phyloP scores from a whole-genome alignment of 2,888 invertebrate genomes.

The Drosophila koepferae region DNA sequence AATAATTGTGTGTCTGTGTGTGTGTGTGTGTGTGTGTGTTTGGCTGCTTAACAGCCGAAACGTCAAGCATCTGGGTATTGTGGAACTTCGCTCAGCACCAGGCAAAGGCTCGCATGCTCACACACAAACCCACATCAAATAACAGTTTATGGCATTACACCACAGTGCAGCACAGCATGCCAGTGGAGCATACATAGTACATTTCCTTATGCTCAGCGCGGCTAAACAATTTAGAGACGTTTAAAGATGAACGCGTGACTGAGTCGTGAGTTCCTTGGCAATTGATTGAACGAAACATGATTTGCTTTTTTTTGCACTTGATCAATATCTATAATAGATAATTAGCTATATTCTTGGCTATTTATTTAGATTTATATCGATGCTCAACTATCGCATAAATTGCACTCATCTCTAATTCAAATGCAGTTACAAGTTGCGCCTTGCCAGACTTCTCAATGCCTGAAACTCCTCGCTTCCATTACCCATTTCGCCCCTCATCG shows the following conservation, averaged over 20 bases:
- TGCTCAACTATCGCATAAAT: background rate
- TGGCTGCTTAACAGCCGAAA: slow-evolving; percentile 19
- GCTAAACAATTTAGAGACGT: slow-evolving; percentile 33
- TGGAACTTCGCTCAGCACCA: slow-evolving; percentile 26
- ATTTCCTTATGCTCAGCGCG: slow-evolving; percentile 51
- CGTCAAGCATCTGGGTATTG: slow-evolving; percentile 47
- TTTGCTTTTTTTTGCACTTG: background rate
- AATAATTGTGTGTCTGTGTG: slow-evolving; percentile 6
- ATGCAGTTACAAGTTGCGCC: slow-evolving; percentile 43
- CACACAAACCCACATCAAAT: slow-evolving; percentile 73
- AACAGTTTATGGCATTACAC: slow-evolving; percentile 72
- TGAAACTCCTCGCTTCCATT: slow-evolving; percentile 31
- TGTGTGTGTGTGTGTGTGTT: background rate
- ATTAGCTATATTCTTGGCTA: background rate
- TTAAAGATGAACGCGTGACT: slow-evolving; percentile 33
- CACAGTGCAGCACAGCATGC: slow-evolving; percentile 42
- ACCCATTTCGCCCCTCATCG: slow-evolving; percentile 58
- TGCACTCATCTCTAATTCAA: slow-evolving; percentile 17
- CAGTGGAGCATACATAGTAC: slow-evolving; percentile 39
- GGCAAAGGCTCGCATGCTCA: slow-evolving; percentile 28
- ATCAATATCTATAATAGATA: background rate
- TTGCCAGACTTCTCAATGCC: slow-evolving; percentile 38
- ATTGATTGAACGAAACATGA: background rate
- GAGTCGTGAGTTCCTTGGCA: background rate
- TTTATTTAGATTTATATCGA: background rate